These are phyloP conservation scores for Spongilla lacustris DNA, from an alignment of 37 sponge, comb jelly and placozoan species.

Conservation along the genomic window DNA sequence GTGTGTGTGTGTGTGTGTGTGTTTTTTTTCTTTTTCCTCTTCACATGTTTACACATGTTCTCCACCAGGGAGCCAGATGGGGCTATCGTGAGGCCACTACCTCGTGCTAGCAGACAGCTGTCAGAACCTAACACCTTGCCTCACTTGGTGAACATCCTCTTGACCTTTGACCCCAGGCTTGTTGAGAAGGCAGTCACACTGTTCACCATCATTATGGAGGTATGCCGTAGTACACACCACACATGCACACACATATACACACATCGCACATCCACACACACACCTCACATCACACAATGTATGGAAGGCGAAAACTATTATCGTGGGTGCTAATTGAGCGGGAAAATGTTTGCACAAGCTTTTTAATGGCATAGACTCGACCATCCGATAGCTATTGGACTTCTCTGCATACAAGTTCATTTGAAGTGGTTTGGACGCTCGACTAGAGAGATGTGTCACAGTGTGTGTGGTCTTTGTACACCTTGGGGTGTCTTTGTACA, in stretches of 20 bases:
- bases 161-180: slow-evolving; percentile 97
- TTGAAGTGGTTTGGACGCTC: too few relatives aligned
- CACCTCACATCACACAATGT: too few relatives aligned
- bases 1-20: neutral
- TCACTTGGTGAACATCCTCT: slow-evolving; percentile 91
- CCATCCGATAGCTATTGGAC: too few relatives aligned
- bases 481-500: too few relatives aligned
- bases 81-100: slow-evolving; percentile 92
- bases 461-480: too few relatives aligned
- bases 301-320: too few relatives aligned
- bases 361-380: too few relatives aligned
- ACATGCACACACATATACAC: neutral
- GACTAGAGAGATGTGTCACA: too few relatives aligned
- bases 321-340: too few relatives aligned
- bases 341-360: too few relatives aligned
- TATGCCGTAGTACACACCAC: neutral
- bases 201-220: slow-evolving; percentile 87
- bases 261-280: neutral
- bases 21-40: neutral
- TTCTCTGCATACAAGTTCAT: too few relatives aligned
- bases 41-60: too few relatives aligned
- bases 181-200: slow-evolving; percentile 95
- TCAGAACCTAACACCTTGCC: slow-evolving; percentile 86
- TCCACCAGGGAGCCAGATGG: slow-evolving; percentile 71
- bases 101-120: slow-evolving; percentile 89